A percentile compares a stretch with the other conserved stretches of the same genome.
These are phyloP conservation scores for Bicyclus anynana DNA, from an alignment of 1,140 invertebrate genomes.

Conservation along the genomic window DNA sequence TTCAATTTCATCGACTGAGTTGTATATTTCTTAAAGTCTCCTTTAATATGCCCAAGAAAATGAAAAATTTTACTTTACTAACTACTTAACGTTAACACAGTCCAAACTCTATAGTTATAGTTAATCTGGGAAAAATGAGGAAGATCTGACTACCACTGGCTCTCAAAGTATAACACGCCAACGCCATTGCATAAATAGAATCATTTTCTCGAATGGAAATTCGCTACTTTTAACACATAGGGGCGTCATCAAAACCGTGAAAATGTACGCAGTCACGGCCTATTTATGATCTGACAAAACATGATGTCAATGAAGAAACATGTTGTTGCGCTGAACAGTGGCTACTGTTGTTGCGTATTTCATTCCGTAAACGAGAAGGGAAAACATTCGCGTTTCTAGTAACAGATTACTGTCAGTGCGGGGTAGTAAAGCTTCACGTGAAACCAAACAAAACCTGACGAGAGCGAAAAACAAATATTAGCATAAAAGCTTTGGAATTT, in stretches of 20 bases:
- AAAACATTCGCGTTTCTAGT: slow-evolving; percentile 1
- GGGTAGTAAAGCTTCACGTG: slow-evolving; percentile 18
- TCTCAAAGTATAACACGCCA: no score
- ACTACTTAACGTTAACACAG: no score
- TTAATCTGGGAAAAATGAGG: no score
- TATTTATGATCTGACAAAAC: slow-evolving; percentile 44
- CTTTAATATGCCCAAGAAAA: no score
- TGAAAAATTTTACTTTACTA: no score
- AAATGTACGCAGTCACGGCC: slow-evolving; percentile 36
- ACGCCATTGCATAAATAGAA: slow-evolving; percentile 65
- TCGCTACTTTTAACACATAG: slow-evolving; percentile 50
- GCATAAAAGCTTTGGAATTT: neutral
- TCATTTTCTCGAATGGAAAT: slow-evolving; percentile 55
- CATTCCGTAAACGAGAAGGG: slow-evolving; percentile 3
- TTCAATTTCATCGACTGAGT: no score
- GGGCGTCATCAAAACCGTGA: slow-evolving; percentile 37
- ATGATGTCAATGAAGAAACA: slow-evolving; percentile 37
- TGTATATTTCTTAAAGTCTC: no score
- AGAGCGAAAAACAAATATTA: slow-evolving; percentile 18
- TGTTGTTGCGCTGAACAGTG: slow-evolving; percentile 10
- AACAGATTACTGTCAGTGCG: slow-evolving; percentile 18
- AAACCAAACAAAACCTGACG: slow-evolving; percentile 19
- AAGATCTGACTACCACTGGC: no score
- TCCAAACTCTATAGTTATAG: no score
- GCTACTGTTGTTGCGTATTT: slow-evolving; percentile 7